A percentile compares a stretch with the other conserved stretches of the same genome.
Conservation (phyloP, 2,113 vertebrate species). For the Craseonycteris thonglongyai region DNA sequence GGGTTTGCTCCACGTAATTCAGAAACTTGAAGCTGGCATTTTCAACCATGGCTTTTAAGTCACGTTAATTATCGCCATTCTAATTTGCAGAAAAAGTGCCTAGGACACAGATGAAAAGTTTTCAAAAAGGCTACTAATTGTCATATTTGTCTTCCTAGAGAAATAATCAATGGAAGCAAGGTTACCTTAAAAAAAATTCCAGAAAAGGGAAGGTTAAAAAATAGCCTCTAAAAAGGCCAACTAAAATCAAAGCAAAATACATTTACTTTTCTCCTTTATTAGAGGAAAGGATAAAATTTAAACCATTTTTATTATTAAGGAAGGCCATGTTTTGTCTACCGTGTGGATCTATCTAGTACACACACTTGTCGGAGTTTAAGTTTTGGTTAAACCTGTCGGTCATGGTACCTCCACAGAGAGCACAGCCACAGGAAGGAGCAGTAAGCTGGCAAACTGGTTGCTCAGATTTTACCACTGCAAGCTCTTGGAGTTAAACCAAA, state of each 20-base stretch:
- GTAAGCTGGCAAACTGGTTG: background rate
- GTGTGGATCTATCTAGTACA: background rate
- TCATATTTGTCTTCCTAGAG: background rate
- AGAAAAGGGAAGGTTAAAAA: slow-evolving; percentile 7
- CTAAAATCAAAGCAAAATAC: slow-evolving; percentile 30
- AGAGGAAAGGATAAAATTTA: background rate
- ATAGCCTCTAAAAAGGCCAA: background rate
- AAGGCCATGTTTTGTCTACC: background rate
- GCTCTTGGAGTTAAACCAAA: background rate
- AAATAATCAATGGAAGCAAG: background rate
- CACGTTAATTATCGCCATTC: background rate
- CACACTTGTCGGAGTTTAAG: background rate
- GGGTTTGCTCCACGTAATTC: background rate
- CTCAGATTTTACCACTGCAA: background rate
- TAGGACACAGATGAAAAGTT: background rate
- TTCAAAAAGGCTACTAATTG: background rate
- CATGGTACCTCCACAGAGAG: background rate
- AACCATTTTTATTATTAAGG: background rate
- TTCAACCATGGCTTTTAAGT: background rate
- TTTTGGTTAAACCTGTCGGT: background rate
- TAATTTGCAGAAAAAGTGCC: background rate
- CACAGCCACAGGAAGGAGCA: background rate
- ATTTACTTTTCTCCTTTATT: slow-evolving; percentile 29
- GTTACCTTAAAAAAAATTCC: background rate
- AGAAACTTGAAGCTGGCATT: background rate